Conservation (phyloP, 2,888 invertebrate species). For the Lithophane leautieri region DNA sequence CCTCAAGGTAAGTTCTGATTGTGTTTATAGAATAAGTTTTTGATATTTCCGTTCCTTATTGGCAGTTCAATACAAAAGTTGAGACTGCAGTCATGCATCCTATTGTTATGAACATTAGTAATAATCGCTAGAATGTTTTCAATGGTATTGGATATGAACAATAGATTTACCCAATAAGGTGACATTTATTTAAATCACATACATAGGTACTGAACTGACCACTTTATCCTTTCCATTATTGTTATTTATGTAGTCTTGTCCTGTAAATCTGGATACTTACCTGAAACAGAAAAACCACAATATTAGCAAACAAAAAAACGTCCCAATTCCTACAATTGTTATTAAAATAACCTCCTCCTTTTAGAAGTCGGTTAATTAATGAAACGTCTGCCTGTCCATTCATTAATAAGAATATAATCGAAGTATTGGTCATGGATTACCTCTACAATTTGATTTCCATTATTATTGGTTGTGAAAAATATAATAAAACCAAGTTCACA, state of each 20-base stretch:
- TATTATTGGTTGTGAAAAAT: background rate
- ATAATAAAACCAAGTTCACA: background rate
- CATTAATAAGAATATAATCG: background rate
- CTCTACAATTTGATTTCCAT: background rate
- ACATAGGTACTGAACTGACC: conserved; percentile 48
- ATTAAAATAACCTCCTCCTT: too few relatives aligned
- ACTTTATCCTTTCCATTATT: background rate
- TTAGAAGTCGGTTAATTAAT: background rate
- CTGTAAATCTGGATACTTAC: conserved; percentile 58
- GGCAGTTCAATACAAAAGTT: conserved; percentile 21
- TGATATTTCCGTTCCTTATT: conserved; percentile 43
- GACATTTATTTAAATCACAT: too few relatives aligned
- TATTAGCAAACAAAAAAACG: background rate
- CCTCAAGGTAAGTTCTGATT: conserved; percentile 69
- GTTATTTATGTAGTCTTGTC: background rate
- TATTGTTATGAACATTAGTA: conserved; percentile 19
- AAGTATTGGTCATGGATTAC: background rate
- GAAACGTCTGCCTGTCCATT: conserved; percentile 11
- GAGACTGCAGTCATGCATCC: conserved; percentile 8
- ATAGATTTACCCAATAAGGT: background rate
- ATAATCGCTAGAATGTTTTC: background rate
- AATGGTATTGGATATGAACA: background rate
- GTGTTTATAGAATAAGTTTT: conserved; percentile 58
- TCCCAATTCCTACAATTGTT: background rate
- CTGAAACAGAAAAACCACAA: conserved; percentile 67